Evolutionary conservation across 2,888 invertebrate species (phyloP), one percentile per base, ranked within the genome.

Genomic region (Agonopterix arenella): DNA sequence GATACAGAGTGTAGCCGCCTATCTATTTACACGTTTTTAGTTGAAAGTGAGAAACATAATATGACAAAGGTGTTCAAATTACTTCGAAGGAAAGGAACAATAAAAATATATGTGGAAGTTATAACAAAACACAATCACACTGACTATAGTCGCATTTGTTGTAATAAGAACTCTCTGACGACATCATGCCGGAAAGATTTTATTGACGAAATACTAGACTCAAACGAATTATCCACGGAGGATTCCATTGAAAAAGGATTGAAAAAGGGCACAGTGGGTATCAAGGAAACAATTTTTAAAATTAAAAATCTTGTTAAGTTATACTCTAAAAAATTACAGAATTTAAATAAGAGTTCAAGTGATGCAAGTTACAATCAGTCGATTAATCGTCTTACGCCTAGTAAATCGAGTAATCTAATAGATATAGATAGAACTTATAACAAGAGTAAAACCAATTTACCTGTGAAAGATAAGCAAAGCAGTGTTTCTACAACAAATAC

Each of bases 31-130:
- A 56, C 53, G 5, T 79, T 73, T 62, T 59, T 88, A 38, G 49
- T 60, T 47, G 60, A 73, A 59, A 72, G 74, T 62, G 70, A 69
- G 50, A 66, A 60, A 51, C 61, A 64, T 4, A 74, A 80, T 53
- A 57, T 63, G 11, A 75, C 68, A 1, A 81, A 80, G 54, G 66
- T 68, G 8, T 76, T 76, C 48, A 83, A 76, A 57, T 40, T 80
- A 1, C 47, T 85, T 4, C 62, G 64, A 47, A 76, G 71, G 58
- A 64, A 64, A n/a, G 63, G 68, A 1, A 61, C 70, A 8, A 60
- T 81, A 7, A 85, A 82, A 68, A 62, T 88, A 47, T 88, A 84
- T 49, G 65, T 80, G 11, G 73, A 83, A 57, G 59, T 78, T 2
- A 57, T 61, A n/a, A 63, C 64, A 36, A 52, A 56, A 44, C 54